Conservation (phyloP, 2,888 invertebrate genomes). For the Vanessa cardui region DNA sequence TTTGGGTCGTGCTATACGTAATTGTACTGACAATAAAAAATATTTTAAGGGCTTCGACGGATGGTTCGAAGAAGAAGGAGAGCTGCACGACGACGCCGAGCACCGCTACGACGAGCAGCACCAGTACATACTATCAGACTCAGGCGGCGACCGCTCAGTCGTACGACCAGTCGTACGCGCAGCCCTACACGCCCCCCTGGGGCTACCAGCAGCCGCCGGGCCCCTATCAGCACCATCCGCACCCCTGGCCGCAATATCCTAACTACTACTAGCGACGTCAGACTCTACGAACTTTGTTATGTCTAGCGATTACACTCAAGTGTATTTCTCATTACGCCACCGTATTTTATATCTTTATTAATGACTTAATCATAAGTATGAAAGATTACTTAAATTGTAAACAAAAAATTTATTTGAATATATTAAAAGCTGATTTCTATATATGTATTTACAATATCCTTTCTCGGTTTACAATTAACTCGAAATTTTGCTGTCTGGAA, state of each 20-base stretch:
- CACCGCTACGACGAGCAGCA: conserved; percentile 43
- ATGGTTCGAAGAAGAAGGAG: conserved; percentile 66
- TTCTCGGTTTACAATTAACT: neutral
- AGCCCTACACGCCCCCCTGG: conserved; percentile 77
- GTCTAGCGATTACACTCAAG: neutral
- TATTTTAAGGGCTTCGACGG: conserved; percentile 49
- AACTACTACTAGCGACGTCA: conserved; percentile 68
- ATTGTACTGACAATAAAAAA: neutral
- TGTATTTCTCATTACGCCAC: neutral
- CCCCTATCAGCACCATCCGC: conserved; percentile 75
- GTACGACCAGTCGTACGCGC: conserved; percentile 74
- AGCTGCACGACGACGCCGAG: conserved; percentile 39
- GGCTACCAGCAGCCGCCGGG: conserved; percentile 78
- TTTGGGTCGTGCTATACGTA: too few relatives aligned
- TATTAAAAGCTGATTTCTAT: neutral
- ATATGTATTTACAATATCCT: neutral
- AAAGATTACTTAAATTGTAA: neutral
- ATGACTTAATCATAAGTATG: neutral
- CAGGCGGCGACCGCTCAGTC: conserved; percentile 59
- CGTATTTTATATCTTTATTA: conserved; percentile 3
- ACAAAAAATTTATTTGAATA: conserved; percentile 2
- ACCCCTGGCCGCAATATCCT: conserved; percentile 77
- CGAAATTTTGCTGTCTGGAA: neutral
- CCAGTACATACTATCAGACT: conserved; percentile 65
- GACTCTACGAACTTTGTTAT: neutral